Percentiles rank a stretch among this genome's conserved stretches.
Conservation (phyloP, 2,797 vertebrate genomes). For the Dendrocincla tyrannina region DNA sequence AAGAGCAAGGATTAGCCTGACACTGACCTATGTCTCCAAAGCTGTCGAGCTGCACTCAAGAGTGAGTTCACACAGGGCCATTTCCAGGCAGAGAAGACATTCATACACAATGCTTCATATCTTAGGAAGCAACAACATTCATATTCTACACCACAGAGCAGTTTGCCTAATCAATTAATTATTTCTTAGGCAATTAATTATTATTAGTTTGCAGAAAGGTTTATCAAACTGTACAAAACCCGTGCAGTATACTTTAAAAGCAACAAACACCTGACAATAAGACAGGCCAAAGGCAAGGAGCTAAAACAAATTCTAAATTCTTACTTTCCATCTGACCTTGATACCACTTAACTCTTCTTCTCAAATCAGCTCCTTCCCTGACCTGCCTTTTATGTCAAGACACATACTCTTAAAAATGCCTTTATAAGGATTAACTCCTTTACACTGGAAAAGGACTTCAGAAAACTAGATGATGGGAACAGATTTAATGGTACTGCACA, state of each 20-base stretch:
- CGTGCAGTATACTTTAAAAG: rapidly evolving
- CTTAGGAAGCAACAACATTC: neutral
- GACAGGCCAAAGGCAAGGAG: neutral
- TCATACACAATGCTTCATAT: neutral
- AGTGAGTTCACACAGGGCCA: neutral
- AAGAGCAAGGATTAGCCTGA: neutral
- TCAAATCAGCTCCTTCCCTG: neutral
- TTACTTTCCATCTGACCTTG: neutral
- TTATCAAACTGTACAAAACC: neutral
- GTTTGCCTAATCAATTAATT: neutral
- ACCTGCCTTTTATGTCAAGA: neutral
- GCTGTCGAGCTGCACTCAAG: neutral
- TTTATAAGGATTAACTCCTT: neutral
- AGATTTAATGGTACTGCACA: neutral
- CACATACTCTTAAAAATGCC: neutral
- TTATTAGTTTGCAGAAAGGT: neutral
- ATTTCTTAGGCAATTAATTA: too few relatives aligned
- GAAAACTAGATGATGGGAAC: neutral
- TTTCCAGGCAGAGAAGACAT: neutral
- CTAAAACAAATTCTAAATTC: neutral
- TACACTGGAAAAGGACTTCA: neutral
- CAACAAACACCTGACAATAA: neutral
- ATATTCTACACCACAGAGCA: neutral
- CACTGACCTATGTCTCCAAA: neutral
- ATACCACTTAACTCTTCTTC: neutral